phyloP scores from a whole-genome alignment of 1,140 invertebrate genomes.

The Argopecten irradians region DNA sequence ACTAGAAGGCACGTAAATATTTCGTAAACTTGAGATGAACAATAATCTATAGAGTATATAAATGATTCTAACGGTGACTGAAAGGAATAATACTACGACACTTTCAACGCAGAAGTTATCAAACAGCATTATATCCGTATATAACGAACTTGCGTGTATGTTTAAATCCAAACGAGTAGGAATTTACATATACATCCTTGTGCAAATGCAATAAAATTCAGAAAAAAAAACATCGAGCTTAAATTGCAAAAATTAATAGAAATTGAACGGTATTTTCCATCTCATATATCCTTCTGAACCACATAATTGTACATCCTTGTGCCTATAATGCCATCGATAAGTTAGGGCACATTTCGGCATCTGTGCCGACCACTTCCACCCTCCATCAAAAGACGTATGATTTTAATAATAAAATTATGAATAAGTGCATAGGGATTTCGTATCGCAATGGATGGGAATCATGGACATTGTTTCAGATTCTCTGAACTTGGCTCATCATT shows the following conservation, averaged over 20 bases:
- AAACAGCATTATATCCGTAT: not conserved
- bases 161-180: not conserved
- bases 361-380: not conserved
- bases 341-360: not conserved
- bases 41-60: not conserved
- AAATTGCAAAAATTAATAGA: not conserved
- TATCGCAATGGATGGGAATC: not conserved
- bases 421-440: not conserved
- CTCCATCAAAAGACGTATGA: not conserved
- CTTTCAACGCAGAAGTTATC: not conserved
- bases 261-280: not conserved
- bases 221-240: not conserved
- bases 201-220: no score
- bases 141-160: not conserved
- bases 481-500: not conserved
- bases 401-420: not conserved
- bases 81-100: not conserved
- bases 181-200: not conserved
- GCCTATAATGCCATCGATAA: not conserved
- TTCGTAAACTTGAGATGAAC: not conserved
- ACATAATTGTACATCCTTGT: not conserved
- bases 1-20: not conserved
- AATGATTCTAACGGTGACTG: not conserved
- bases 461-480: not conserved
- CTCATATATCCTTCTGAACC: not conserved